phyloP scores from a whole-genome alignment of 2,888 invertebrate species.

The Parasteatoda lunata region DNA sequence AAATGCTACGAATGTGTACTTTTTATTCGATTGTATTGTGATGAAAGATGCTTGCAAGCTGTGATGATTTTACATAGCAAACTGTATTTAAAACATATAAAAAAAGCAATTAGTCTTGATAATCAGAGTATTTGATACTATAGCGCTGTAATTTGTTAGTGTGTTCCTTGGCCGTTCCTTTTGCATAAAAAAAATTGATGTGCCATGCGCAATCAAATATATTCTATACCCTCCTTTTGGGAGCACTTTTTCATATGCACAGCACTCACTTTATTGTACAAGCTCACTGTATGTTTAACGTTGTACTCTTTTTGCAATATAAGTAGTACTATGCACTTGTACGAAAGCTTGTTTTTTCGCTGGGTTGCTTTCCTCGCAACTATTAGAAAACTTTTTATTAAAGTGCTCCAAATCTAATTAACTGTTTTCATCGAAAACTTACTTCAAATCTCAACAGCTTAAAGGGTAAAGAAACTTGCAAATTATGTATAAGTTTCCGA shows the following conservation, averaged over 20 bases:
- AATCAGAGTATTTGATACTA: conserved; percentile 64
- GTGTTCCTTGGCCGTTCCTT: conserved; percentile 52
- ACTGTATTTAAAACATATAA: conserved; percentile 3
- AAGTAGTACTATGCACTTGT: conserved; percentile 51
- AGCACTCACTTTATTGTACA: conserved; percentile 57
- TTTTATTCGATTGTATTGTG: not conserved
- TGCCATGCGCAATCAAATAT: conserved; percentile 58
- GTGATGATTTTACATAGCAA: conserved; percentile 1
- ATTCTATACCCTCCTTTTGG: conserved; percentile 67
- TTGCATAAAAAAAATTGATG: conserved; percentile 57
- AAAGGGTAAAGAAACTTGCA: no score
- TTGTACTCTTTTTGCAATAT: conserved; percentile 62
- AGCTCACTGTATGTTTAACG: conserved; percentile 60
- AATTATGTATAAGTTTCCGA: no score
- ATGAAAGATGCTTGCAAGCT: not conserved
- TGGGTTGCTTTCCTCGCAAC: conserved; percentile 56
- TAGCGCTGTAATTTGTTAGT: conserved; percentile 59
- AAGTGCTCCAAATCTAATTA: no score
- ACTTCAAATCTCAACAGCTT: no score
- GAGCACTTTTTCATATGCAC: conserved; percentile 69
- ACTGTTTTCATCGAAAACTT: no score
- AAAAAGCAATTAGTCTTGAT: conserved; percentile 63
- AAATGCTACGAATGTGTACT: not conserved
- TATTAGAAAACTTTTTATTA: not conserved
- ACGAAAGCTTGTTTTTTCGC: conserved; percentile 62